These are phyloP conservation scores for Rhagonycha fulva DNA, from an alignment of 2,888 invertebrate species.

Conservation along the genomic window DNA sequence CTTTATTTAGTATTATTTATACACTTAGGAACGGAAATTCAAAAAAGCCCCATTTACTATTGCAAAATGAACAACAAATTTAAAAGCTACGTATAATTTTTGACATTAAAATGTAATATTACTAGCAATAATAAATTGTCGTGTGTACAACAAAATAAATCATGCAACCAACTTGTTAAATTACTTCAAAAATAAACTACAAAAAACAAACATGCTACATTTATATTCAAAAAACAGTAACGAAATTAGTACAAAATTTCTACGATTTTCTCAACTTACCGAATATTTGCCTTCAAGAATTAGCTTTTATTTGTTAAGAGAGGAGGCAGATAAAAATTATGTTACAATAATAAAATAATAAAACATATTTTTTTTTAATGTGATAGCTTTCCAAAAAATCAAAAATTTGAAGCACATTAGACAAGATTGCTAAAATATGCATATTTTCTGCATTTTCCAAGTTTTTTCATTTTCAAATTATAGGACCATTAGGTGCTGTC, in stretches of 20 bases:
- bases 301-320: conserved; percentile 46
- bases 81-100: conserved; percentile 15
- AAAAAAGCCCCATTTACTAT: not conserved
- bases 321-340: conserved; percentile 24
- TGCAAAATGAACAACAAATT: conserved; percentile 16
- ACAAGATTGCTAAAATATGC: too few relatives aligned
- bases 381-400: too few relatives aligned
- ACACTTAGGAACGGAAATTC: not conserved
- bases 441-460: too few relatives aligned
- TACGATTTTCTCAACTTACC: conserved; percentile 34
- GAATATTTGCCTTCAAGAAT: conserved; percentile 44
- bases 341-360: conserved; percentile 19
- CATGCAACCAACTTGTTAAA: conserved; percentile 2
- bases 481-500: too few relatives aligned
- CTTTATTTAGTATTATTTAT: not conserved
- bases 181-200: not conserved
- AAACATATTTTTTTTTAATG: not conserved
- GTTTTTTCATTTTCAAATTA: too few relatives aligned
- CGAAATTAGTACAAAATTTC: not conserved
- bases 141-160: not conserved
- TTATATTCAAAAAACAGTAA: not conserved
- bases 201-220: not conserved
- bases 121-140: not conserved
- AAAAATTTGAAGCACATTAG: too few relatives aligned
- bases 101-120: not conserved